These are phyloP conservation scores for Euura lappo DNA, from an alignment of 1,140 invertebrate genomes.

Conservation along the genomic window DNA sequence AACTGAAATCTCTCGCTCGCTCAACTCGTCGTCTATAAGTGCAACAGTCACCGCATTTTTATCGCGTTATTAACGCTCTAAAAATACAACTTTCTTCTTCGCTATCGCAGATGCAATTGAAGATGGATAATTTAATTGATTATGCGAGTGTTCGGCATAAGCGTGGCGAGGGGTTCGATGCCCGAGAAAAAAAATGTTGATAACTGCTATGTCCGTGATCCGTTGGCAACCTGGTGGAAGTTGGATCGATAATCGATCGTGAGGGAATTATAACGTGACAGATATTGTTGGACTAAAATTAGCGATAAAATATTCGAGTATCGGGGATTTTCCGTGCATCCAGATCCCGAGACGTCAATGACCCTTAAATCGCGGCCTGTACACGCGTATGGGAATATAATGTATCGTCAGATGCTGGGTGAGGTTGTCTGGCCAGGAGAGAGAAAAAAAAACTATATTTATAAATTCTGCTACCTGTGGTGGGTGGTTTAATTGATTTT, in stretches of 20 bases:
- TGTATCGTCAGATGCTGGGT: slow-evolving; percentile 48
- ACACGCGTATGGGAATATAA: slow-evolving; percentile 35
- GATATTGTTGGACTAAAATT: neutral
- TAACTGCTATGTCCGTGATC: too few relatives aligned
- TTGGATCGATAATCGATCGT: neutral
- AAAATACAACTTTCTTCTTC: neutral
- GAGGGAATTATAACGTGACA: too few relatives aligned
- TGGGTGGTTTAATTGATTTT: too few relatives aligned
- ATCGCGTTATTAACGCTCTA: neutral
- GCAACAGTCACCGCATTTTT: neutral
- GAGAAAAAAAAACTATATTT: slow-evolving; percentile 29
- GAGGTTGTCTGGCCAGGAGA: slow-evolving; percentile 19
- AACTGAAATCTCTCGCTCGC: neutral
- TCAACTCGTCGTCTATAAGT: neutral
- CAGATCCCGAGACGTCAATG: slow-evolving; percentile 30
- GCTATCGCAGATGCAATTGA: neutral
- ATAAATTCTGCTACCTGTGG: slow-evolving; percentile 23
- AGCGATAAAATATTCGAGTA: neutral
- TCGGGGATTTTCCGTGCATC: neutral
- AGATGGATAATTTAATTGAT: too few relatives aligned
- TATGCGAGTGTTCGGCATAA: too few relatives aligned
- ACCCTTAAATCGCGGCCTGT: slow-evolving; percentile 32
- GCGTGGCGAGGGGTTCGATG: too few relatives aligned
- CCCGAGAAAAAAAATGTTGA: too few relatives aligned
- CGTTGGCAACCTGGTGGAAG: too few relatives aligned